Percentiles rank a stretch among this genome's conserved stretches.
phyloP scores from a whole-genome alignment of 2,888 invertebrate genomes.

The Nemurella pictetii region DNA sequence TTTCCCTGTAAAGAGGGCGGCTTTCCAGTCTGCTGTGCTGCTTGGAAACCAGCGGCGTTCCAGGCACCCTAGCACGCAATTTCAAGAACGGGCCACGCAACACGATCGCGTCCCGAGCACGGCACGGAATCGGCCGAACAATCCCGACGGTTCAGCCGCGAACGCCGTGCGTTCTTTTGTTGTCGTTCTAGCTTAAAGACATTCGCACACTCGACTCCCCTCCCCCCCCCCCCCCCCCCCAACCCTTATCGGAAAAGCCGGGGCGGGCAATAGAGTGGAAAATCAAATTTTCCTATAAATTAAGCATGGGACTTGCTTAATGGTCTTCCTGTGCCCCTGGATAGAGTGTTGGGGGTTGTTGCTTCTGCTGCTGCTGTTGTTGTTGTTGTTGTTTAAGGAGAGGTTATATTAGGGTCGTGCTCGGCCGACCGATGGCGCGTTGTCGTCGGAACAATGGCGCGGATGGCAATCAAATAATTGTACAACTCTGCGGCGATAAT shows the following conservation, averaged over 20 bases:
- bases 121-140: background rate
- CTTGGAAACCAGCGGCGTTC: too few species aligned
- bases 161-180: conserved; percentile 28
- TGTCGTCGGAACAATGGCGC: background rate
- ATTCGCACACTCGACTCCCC: conserved; percentile 4
- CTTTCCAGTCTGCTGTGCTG: too few species aligned
- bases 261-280: conserved; percentile 47
- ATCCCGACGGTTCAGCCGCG: background rate
- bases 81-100: too few species aligned
- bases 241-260: background rate
- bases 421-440: background rate
- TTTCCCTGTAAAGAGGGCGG: too few species aligned
- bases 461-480: background rate
- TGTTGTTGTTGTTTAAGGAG: background rate
- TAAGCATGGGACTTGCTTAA: conserved; percentile 42
- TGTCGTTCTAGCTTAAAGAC: conserved; percentile 30
- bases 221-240: background rate
- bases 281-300: conserved; percentile 49
- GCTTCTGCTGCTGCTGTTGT: too few species aligned
- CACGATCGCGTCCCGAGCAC: too few species aligned
- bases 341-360: too few species aligned
- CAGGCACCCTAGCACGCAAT: too few species aligned
- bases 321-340: conserved; percentile 14
- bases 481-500: too few species aligned
- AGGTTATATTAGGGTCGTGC: background rate